These are phyloP conservation scores for Melikaiella ostensackeni DNA, from an alignment of 2,888 invertebrate species.

Conservation along the genomic window DNA sequence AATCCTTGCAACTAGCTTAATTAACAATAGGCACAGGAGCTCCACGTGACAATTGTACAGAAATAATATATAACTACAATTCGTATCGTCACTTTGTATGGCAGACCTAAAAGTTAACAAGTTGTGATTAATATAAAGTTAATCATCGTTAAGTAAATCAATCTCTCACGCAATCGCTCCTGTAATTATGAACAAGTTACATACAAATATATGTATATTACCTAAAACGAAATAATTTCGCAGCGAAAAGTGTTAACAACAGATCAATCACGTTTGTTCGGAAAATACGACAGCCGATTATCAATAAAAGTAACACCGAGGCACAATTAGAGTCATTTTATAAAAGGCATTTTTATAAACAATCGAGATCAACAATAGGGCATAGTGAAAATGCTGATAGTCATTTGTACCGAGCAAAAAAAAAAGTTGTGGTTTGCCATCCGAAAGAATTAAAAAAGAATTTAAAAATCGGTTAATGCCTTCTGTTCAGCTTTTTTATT, in stretches of 20 bases:
- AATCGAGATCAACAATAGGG: neutral
- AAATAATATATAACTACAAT: conserved; percentile 34
- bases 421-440: too few species aligned
- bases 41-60: conserved; percentile 16
- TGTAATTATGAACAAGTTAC: conserved; percentile 62
- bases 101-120: conserved; percentile 48
- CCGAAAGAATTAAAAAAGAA: too few species aligned
- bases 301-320: conserved; percentile 47
- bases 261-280: conserved; percentile 53
- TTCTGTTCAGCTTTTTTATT: too few species aligned
- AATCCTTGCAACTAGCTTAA: conserved; percentile 18
- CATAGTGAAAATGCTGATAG: neutral
- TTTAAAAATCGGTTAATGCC: too few species aligned
- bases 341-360: neutral
- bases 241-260: conserved; percentile 63
- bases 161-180: conserved; percentile 69
- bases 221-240: conserved; percentile 66
- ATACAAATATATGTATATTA: conserved; percentile 58
- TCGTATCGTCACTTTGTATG: conserved; percentile 41
- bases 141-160: conserved; percentile 72
- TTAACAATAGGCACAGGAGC: conserved; percentile 46
- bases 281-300: conserved; percentile 52
- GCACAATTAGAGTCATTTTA: conserved; percentile 37
- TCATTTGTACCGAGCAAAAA: too few species aligned
- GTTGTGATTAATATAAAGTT: conserved; percentile 56